Percentiles rank a stretch among this genome's conserved stretches.
Evolutionary conservation across 2,888 invertebrate genomes (phyloP).

Genomic region (Meloe dianella): DNA sequence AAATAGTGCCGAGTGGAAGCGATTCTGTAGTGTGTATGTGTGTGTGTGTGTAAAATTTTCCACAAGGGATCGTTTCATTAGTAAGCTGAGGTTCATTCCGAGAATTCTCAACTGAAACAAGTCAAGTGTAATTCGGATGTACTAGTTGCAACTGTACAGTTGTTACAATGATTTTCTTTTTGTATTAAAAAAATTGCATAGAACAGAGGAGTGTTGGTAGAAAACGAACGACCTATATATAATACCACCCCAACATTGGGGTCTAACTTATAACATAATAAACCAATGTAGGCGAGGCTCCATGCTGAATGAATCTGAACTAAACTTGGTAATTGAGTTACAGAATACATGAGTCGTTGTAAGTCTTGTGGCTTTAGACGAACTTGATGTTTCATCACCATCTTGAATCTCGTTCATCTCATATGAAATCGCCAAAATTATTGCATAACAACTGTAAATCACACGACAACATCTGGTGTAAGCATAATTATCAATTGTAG

Average conservation of each 20-base stretch:
- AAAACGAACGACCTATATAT: slow-evolving; percentile 9
- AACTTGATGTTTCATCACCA: slow-evolving; percentile 33
- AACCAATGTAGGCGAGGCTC: slow-evolving; percentile 40
- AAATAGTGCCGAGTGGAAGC: not conserved
- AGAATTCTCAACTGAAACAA: not conserved
- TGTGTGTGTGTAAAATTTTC: not conserved
- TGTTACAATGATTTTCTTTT: not conserved
- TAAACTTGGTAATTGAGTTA: slow-evolving; percentile 51
- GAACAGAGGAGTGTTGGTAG: slow-evolving; percentile 28
- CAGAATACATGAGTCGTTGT: slow-evolving; percentile 45
- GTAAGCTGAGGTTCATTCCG: not conserved
- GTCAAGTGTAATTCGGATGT: not conserved
- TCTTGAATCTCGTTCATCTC: slow-evolving; percentile 25
- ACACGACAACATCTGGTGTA: not conserved
- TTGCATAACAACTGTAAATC: not conserved
- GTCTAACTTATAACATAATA: slow-evolving; percentile 42
- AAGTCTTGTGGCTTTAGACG: slow-evolving; percentile 30
- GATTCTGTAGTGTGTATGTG: not conserved
- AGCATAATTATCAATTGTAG: not conserved
- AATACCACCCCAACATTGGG: slow-evolving; percentile 18
- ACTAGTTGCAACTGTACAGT: not conserved
- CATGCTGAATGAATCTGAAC: slow-evolving; percentile 47
- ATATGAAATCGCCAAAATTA: slow-evolving; percentile 19
- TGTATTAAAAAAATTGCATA: slow-evolving; percentile 14
- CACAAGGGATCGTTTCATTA: not conserved